A percentile compares a stretch with the other conserved stretches of the same genome.
Evolutionary conservation across 2,797 vertebrate genomes (phyloP).

Genomic region (Coendou prehensilis): DNA sequence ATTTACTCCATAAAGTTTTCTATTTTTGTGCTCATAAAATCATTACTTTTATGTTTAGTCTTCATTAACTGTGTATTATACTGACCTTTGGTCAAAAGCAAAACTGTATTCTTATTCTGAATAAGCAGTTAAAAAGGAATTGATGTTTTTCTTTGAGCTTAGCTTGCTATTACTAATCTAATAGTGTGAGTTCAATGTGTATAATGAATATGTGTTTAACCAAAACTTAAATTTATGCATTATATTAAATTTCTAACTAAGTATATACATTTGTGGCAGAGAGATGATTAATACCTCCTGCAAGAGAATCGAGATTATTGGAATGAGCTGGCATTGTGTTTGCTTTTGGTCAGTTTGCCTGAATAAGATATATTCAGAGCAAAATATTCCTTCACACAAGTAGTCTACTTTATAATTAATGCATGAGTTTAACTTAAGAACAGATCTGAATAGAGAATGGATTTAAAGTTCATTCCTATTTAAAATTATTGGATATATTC

Average conservation of each 20-base stretch:
- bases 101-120: neutral
- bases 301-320: neutral
- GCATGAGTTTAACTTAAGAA: conserved; percentile 31
- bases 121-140: conserved; percentile 36
- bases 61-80: neutral
- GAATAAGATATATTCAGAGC: conserved; percentile 60
- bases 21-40: conserved; percentile 19
- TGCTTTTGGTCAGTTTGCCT: conserved; percentile 55
- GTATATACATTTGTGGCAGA: conserved; percentile 32
- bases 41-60: neutral
- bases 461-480: conserved; percentile 50
- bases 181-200: neutral
- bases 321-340: neutral
- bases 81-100: conserved; percentile 3
- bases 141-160: neutral
- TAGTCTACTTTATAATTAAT: conserved; percentile 64
- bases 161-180: conserved; percentile 1
- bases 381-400: conserved; percentile 56
- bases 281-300: neutral
- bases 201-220: conserved; percentile 5
- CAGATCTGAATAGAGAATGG: conserved; percentile 38
- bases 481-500: neutral
- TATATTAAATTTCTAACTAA: conserved; percentile 41
- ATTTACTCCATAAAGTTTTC: conserved; percentile 21
- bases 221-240: conserved; percentile 42